Percentiles rank a stretch among this genome's conserved stretches.
phyloP scores from a whole-genome alignment of 2,888 invertebrate genomes.

The Drosophila glabriapex region DNA sequence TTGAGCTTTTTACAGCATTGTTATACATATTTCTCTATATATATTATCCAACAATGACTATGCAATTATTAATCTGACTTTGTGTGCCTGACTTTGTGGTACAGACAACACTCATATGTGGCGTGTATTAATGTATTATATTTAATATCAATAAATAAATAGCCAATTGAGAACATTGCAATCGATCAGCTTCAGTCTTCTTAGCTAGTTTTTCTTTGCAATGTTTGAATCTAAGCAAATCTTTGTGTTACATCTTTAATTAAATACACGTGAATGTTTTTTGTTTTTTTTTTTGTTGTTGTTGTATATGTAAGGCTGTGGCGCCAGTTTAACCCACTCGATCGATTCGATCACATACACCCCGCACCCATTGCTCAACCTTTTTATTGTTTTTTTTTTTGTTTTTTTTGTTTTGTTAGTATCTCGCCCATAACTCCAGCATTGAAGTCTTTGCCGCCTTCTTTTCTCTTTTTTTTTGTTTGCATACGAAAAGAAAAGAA shows the following conservation, averaged over 20 bases:
- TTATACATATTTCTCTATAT: neutral
- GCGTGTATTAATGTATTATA: too few species aligned
- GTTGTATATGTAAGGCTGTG: slow-evolving; percentile 15
- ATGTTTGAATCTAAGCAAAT: slow-evolving; percentile 11
- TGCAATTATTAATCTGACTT: too few species aligned
- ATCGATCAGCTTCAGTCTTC: neutral
- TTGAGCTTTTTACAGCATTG: neutral
- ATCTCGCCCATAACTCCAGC: slow-evolving; percentile 22
- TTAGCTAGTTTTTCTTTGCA: neutral
- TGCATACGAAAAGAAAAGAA: slow-evolving; percentile 37
- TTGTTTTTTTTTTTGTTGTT: too few species aligned
- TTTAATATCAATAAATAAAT: neutral
- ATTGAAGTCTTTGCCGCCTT: slow-evolving; percentile 43
- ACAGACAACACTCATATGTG: neutral
- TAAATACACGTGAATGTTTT: slow-evolving; percentile 7
- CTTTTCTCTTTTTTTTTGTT: slow-evolving; percentile 41
- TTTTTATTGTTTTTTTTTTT: neutral
- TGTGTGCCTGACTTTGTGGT: neutral
- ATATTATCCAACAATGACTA: neutral
- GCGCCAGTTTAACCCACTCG: slow-evolving; percentile 44
- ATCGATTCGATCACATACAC: slow-evolving; percentile 26
- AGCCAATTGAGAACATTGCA: too few species aligned
- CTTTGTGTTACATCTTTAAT: slow-evolving; percentile 46
- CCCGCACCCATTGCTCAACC: slow-evolving; percentile 4
- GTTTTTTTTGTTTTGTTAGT: neutral